Base-by-base conservation (phyloP, 1,140 invertebrate genomes). In the Temnothorax curvispinosus region DNA sequence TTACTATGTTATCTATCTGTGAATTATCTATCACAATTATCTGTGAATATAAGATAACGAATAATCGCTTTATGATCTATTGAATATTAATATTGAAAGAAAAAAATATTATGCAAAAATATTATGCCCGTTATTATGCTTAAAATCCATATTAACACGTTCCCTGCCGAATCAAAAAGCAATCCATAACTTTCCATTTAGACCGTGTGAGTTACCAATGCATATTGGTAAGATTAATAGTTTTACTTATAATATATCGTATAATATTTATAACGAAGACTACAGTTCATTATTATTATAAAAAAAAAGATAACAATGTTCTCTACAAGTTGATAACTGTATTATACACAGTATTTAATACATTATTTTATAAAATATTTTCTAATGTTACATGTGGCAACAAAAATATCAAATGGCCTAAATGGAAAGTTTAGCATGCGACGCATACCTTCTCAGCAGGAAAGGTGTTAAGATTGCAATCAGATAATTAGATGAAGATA, bases 311-410 rank as follows among this genome's bases (percentile, higher is more conserved):
- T 54, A 54, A 54, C 18, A 54, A 54, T 54, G 18, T n/a, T 54
- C 27, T 7, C 52, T 5, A 54, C 18, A 4, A 54, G 3, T 3
- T 41, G 6, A 41, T 6, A 41, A 41, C 38, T 41, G 38, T 54
- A 54, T 54, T 54, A n/a, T n/a, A 54, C 52, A 54, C 6, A 1
- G 18, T 54, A 52, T 52, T 52, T 27, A 27, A 52, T 67, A 67
- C 9, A 67, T 65, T 18, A 65, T n/a, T 60, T 65, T 65, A 65
- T 65, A 1, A 44, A 67, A 67, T 41, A 65, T 67, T 21, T 60
- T 60, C 1, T 27, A 27, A 60, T 60, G 27, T 21, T 58, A 27
- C 6, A 32, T 60, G 58, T 15, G 21, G n/a, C 32, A 60, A 27
- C 21, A 27, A 64, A n/a, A n/a, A n/a, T n/a, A 8, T 11, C 15